Percentiles rank a stretch among this genome's conserved stretches.
Conservation (phyloP, 2,797 vertebrate species). For the Gambelia wislizenii region DNA sequence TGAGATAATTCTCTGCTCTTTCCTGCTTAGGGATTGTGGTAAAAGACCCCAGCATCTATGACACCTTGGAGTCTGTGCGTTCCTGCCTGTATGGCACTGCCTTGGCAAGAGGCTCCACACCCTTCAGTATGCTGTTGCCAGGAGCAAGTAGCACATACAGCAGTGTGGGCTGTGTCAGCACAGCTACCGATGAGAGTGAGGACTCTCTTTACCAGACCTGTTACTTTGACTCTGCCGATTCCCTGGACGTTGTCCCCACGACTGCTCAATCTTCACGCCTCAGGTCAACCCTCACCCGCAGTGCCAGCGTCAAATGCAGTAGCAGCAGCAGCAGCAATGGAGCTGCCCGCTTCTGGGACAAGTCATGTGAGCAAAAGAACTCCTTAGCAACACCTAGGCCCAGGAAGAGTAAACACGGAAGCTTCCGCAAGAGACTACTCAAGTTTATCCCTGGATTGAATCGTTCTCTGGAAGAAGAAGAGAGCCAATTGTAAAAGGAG, state of each 20-base stretch:
- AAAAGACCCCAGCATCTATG: conserved; percentile 91
- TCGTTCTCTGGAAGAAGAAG: conserved; percentile 93
- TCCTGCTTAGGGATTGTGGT: conserved; percentile 86
- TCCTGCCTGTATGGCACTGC: conserved; percentile 85
- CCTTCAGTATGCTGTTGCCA: conserved; percentile 78
- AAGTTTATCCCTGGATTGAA: conserved; percentile 97
- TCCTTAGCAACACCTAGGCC: conserved; percentile 75
- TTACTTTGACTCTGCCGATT: conserved; percentile 77
- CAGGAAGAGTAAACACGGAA: conserved; percentile 89
- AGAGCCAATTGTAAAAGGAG: conserved; percentile 89
- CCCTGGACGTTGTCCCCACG: conserved; percentile 16
- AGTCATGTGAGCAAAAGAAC: conserved; percentile 72
- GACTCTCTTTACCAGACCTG: conserved; percentile 93
- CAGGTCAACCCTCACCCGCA: conserved; percentile 85
- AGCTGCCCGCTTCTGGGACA: conserved; percentile 65
- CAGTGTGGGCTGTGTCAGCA: conserved; percentile 81
- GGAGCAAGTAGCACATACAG: conserved; percentile 82
- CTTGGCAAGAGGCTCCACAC: conserved; percentile 75
- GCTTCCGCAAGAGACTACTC: conserved; percentile 89
- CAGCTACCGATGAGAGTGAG: conserved; percentile 78
- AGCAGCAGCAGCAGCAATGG: conserved; percentile 54
- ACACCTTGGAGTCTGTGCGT: conserved; percentile 92
- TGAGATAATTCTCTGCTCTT: not conserved
- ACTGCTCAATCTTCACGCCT: fast-evolving
- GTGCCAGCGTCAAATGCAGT: conserved; percentile 85